phyloP scores from a whole-genome alignment of 2,797 vertebrate genomes.

The Coregonus suidteri region DNA sequence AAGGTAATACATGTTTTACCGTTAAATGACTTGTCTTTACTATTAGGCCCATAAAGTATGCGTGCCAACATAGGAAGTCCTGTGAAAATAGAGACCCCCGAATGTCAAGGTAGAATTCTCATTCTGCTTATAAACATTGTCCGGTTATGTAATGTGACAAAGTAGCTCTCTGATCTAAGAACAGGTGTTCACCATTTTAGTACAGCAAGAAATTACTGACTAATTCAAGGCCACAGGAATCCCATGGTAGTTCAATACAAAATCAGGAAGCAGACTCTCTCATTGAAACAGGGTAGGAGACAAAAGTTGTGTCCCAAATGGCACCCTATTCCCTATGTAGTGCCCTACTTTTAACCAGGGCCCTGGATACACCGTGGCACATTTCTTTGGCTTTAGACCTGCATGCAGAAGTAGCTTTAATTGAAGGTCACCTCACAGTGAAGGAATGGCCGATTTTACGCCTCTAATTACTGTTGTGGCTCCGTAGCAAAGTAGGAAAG shows the following conservation, averaged over 20 bases:
- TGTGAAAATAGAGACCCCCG: too few species aligned
- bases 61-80: too few species aligned
- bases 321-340: not conserved
- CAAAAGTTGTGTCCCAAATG: not conserved
- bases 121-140: not conserved
- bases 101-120: too few species aligned
- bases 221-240: not conserved
- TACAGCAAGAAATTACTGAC: not conserved
- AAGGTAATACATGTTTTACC: too few species aligned
- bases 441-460: constrained; percentile 40
- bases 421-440: constrained; percentile 40
- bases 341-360: constrained; percentile 25
- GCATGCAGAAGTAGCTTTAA: constrained; percentile 27
- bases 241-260: not conserved
- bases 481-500: constrained; percentile 6
- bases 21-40: too few species aligned
- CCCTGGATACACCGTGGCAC: constrained; percentile 32
- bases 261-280: not conserved
- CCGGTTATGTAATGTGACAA: not conserved
- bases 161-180: not conserved
- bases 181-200: not conserved
- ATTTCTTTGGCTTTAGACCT: constrained; percentile 42
- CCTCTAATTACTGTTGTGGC: constrained; percentile 9
- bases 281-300: not conserved
- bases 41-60: not conserved